phyloP scores from a whole-genome alignment of 2,113 vertebrate species.

The Osmerus eperlanus region DNA sequence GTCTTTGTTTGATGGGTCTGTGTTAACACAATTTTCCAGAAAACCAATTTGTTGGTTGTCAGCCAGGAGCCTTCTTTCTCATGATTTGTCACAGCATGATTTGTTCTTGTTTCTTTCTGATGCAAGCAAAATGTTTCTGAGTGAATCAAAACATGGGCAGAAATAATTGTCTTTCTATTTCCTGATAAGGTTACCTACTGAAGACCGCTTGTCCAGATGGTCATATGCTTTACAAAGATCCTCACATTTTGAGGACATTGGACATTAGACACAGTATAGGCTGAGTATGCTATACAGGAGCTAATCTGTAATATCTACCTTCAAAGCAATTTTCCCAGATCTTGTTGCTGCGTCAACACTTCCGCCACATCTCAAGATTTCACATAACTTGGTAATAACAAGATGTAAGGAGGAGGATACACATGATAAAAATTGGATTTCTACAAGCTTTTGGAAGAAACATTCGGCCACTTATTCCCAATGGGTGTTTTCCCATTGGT shows the following conservation, averaged over 20 bases:
- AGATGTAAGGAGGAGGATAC: background rate
- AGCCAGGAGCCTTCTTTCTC: slow-evolving; percentile 38
- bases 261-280: slow-evolving; percentile 18
- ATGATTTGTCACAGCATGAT: slow-evolving; percentile 53
- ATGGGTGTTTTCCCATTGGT: slow-evolving; percentile 54
- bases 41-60: slow-evolving; percentile 62
- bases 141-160: slow-evolving; percentile 48
- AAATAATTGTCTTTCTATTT: slow-evolving; percentile 55
- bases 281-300: slow-evolving; percentile 1
- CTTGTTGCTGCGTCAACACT: slow-evolving; percentile 45
- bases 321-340: slow-evolving; percentile 48
- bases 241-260: background rate
- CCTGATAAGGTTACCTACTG: slow-evolving; percentile 41
- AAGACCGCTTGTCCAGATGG: background rate
- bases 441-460: slow-evolving; percentile 52
- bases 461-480: slow-evolving; percentile 59
- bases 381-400: background rate
- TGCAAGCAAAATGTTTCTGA: slow-evolving; percentile 33
- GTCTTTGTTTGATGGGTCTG: slow-evolving; percentile 37
- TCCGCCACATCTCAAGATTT: slow-evolving; percentile 22
- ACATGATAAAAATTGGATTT: slow-evolving; percentile 41
- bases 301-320: slow-evolving; percentile 42
- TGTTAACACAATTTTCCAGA: slow-evolving; percentile 55
- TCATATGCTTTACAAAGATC: slow-evolving; percentile 8
- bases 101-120: slow-evolving; percentile 45